phyloP scores from a whole-genome alignment of 2,797 vertebrate genomes.

The Lithobates sylvaticus region DNA sequence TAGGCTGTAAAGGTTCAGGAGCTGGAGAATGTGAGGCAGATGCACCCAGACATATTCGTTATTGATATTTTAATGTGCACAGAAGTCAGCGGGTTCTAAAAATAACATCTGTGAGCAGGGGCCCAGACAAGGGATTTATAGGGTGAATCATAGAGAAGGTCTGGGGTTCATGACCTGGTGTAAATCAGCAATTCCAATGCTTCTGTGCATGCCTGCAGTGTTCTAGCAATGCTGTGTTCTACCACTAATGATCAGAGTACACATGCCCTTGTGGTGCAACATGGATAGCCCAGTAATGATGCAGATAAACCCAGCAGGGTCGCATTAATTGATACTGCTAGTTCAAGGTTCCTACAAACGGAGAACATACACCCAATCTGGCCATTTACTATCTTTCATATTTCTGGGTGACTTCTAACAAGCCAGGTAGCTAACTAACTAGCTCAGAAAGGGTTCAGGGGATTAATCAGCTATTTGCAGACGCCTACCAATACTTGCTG shows the following conservation, averaged over 20 bases:
- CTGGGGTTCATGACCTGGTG: conserved; percentile 1
- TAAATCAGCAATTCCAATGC: conserved; percentile 27
- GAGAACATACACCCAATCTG: too few species aligned
- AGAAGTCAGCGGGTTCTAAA: neutral
- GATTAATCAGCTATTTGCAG: too few species aligned
- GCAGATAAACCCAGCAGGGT: too few species aligned
- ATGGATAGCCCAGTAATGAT: too few species aligned
- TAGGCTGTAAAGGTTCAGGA: conserved; percentile 18
- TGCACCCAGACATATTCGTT: conserved; percentile 9
- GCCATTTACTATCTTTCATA: too few species aligned
- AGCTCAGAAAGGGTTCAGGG: too few species aligned
- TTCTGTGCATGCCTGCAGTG: neutral
- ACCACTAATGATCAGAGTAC: neutral
- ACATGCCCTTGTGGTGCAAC: neutral
- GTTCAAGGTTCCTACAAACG: too few species aligned
- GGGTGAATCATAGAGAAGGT: conserved; percentile 11
- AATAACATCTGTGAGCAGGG: conserved; percentile 12
- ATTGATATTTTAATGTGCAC: conserved; percentile 36
- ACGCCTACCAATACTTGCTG: too few species aligned
- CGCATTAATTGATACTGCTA: too few species aligned
- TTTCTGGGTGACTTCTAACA: too few species aligned
- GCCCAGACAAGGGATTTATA: neutral
- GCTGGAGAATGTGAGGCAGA: conserved; percentile 3
- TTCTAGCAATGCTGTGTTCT: neutral
- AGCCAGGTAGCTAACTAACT: too few species aligned